Conservation (phyloP, 1,140 invertebrate genomes). For the Trachymyrmex cornetzi region DNA sequence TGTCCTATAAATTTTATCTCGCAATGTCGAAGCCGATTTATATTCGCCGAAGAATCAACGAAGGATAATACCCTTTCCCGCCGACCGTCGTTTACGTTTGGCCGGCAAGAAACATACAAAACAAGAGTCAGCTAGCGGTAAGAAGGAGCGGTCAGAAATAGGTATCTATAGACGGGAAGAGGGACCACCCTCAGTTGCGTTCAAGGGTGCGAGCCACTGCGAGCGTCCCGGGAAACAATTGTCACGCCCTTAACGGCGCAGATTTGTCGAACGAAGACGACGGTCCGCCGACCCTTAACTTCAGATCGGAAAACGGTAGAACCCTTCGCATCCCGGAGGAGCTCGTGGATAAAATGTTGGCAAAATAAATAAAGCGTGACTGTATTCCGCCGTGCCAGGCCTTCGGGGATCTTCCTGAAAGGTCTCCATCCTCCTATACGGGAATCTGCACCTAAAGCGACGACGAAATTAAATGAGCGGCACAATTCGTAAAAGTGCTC, state of each 20-base stretch:
- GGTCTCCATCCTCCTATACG: not conserved
- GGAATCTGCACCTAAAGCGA: constrained; percentile 41
- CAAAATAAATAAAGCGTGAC: constrained; percentile 72
- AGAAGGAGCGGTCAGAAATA: not conserved
- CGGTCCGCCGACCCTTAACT: constrained; percentile 45
- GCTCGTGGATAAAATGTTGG: constrained; percentile 61
- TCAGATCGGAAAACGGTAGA: constrained; percentile 17
- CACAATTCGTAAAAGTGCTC: constrained; percentile 64
- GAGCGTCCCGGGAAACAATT: constrained; percentile 66
- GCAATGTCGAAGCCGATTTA: not conserved
- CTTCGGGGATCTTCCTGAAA: constrained; percentile 43
- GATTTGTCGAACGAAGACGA: constrained; percentile 65
- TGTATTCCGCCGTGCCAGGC: constrained; percentile 33
- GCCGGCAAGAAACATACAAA: constrained; percentile 47
- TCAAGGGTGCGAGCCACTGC: constrained; percentile 24
- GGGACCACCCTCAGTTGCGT: not conserved
- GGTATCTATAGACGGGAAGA: constrained; percentile 31
- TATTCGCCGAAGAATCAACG: not conserved
- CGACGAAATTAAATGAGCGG: constrained; percentile 67
- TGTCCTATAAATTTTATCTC: not conserved
- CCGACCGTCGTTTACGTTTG: constrained; percentile 7
- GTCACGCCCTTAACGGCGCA: constrained; percentile 58
- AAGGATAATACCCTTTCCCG: not conserved
- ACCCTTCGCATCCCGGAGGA: constrained; percentile 6
- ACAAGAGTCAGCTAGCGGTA: constrained; percentile 9